Conservation (phyloP, 2,113 vertebrate species). For the Alectura lathami region DNA sequence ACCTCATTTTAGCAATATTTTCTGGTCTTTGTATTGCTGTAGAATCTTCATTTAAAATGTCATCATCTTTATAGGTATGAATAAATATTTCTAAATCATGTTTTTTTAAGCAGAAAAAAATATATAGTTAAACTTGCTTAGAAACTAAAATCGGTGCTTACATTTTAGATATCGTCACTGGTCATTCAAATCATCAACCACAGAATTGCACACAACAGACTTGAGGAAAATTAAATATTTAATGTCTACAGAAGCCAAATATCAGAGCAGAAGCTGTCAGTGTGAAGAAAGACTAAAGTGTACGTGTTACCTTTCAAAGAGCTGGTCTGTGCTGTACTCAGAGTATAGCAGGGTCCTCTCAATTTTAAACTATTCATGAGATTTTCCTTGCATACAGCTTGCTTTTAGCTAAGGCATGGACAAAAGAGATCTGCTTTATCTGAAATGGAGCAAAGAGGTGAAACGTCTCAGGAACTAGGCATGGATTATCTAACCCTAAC, state of each 20-base stretch:
- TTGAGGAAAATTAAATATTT: not conserved
- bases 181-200: not conserved
- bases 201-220: not conserved
- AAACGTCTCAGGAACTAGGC: not conserved
- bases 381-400: not conserved
- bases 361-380: not conserved
- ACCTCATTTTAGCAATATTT: constrained; percentile 48
- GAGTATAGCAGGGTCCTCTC: not conserved
- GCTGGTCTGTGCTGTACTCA: not conserved
- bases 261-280: not conserved
- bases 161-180: not conserved
- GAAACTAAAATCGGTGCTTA: not conserved
- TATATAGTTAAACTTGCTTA: not conserved
- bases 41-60: constrained; percentile 33
- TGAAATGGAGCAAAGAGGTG: not conserved
- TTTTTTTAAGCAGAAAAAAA: constrained; percentile 42
- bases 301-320: not conserved
- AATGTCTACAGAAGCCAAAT: not conserved
- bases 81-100: constrained; percentile 44
- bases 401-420: not conserved
- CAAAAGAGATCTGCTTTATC: not conserved
- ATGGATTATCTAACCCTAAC: not conserved
- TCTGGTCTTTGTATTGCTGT: constrained; percentile 39
- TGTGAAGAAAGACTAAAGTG: not conserved
- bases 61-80: constrained; percentile 26